Conservation (phyloP, 2,113 vertebrate genomes). For the Circaetus cinerascens region DNA sequence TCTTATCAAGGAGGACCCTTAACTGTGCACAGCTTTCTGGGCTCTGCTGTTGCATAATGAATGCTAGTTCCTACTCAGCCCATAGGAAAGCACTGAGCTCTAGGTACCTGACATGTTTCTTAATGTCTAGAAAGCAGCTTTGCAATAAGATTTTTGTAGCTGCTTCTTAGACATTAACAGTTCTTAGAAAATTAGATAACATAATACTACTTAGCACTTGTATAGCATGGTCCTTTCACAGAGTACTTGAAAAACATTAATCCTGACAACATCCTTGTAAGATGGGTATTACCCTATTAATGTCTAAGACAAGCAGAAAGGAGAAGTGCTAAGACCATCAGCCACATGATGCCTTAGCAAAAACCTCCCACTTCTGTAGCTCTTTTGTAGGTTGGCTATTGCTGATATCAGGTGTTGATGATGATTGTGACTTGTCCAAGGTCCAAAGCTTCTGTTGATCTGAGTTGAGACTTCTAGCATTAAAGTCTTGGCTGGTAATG, state of each 20-base stretch:
- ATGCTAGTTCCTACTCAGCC: background rate
- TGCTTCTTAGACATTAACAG: background rate
- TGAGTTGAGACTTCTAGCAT: accelerated
- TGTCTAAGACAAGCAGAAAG: background rate
- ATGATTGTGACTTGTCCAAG: background rate
- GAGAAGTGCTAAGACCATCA: background rate
- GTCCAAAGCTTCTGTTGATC: background rate
- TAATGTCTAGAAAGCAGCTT: background rate
- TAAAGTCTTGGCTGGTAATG: accelerated
- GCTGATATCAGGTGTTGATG: accelerated
- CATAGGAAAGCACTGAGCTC: background rate
- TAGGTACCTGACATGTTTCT: accelerated
- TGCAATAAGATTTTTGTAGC: background rate
- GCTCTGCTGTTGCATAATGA: background rate
- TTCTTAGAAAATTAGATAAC: background rate
- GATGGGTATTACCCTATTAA: background rate
- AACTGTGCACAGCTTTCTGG: background rate
- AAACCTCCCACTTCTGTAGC: background rate
- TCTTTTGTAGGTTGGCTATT: accelerated
- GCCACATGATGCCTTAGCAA: accelerated
- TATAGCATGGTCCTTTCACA: background rate
- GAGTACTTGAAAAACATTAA: background rate
- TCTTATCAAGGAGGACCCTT: background rate
- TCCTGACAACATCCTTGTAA: background rate
- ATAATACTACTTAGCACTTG: background rate